These are phyloP conservation scores for Ferrisia virgata DNA, from an alignment of 2,888 invertebrate species.

Conservation along the genomic window DNA sequence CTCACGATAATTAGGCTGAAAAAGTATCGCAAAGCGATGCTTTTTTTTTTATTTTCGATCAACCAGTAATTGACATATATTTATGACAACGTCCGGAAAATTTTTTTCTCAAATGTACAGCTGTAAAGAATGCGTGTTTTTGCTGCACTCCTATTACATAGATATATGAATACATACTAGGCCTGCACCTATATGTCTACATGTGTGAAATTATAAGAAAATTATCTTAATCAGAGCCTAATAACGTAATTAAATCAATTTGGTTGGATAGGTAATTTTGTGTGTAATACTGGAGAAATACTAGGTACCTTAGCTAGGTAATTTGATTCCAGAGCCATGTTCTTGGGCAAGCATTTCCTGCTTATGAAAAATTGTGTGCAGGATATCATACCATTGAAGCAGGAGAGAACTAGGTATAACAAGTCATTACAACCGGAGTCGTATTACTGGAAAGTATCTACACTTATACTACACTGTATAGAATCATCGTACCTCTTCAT, in stretches of 20 bases:
- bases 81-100: no score
- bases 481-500: no score
- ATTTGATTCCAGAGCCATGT: neutral
- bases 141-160: no score
- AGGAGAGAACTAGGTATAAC: neutral
- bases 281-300: neutral
- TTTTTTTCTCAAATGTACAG: no score
- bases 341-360: neutral
- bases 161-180: neutral
- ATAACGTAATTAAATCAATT: neutral
- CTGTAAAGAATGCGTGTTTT: no score
- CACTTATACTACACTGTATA: no score
- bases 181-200: neutral
- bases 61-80: no score
- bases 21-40: no score
- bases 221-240: neutral
- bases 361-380: neutral
- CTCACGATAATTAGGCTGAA: no score
- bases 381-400: neutral
- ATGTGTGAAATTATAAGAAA: neutral
- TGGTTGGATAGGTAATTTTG: neutral
- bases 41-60: no score
- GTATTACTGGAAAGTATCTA: neutral
- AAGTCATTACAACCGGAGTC: slow-evolving; percentile 7
- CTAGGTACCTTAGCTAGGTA: neutral